Conservation (phyloP, 2,113 vertebrate species). For the Trochalopteron elliotii region DNA sequence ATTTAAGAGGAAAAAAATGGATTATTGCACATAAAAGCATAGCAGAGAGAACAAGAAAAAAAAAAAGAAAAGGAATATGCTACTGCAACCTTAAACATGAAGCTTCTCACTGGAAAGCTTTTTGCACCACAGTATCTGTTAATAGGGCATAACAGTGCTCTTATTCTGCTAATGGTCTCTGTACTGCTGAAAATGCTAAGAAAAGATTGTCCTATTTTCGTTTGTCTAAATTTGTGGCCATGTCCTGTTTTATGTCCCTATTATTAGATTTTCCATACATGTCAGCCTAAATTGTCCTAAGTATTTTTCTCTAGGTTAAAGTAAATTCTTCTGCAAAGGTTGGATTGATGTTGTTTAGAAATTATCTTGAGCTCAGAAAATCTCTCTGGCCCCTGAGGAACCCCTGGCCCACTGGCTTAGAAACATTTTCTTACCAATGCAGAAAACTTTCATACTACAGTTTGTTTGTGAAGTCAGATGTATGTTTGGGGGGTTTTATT, state of each 20-base stretch:
- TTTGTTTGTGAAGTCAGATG: background rate
- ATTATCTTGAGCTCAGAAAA: background rate
- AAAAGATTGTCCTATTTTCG: conserved; percentile 14
- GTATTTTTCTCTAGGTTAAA: background rate
- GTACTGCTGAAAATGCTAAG: background rate
- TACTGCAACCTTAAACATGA: background rate
- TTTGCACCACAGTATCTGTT: background rate
- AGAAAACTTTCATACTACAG: background rate
- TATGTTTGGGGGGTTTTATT: background rate
- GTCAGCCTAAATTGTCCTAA: background rate
- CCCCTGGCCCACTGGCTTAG: background rate
- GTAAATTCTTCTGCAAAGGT: background rate
- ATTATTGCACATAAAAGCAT: background rate
- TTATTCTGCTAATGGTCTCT: background rate
- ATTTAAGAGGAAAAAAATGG: background rate
- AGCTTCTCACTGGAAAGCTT: background rate
- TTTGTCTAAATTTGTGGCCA: background rate
- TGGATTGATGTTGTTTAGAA: background rate
- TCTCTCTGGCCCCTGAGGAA: background rate
- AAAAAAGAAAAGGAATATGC: background rate
- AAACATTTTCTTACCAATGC: background rate
- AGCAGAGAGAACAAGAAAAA: background rate
- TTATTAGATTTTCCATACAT: background rate
- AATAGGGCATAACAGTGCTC: background rate
- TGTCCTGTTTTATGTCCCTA: background rate